These are phyloP conservation scores for Sphinx pinastri DNA, from an alignment of 2,888 invertebrate genomes.

Conservation along the genomic window DNA sequence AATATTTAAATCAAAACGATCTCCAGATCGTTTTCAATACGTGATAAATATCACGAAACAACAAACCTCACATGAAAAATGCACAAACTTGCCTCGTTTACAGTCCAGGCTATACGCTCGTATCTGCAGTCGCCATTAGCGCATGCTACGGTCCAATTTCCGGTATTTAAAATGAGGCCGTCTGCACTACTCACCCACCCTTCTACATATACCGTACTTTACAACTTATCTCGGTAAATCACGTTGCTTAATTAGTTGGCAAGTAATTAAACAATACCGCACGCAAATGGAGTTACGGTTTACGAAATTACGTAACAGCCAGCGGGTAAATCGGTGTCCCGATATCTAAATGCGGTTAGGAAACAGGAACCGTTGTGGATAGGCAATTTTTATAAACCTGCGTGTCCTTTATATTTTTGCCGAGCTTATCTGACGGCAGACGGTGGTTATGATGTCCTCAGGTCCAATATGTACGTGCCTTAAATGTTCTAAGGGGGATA, in stretches of 20 bases:
- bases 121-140: slow-evolving; percentile 12
- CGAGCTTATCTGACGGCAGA: slow-evolving; percentile 15
- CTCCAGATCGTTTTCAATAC: too few relatives aligned
- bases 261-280: slow-evolving; percentile 11
- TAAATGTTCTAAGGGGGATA: slow-evolving; percentile 5
- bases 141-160: slow-evolving; percentile 27
- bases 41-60: too few relatives aligned
- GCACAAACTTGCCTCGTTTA: neutral
- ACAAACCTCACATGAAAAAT: neutral
- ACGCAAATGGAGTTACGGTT: neutral
- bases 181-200: neutral
- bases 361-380: neutral
- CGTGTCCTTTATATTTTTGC: slow-evolving; percentile 6
- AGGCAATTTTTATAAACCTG: slow-evolving; percentile 10
- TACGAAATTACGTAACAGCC: neutral
- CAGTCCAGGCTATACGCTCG: neutral
- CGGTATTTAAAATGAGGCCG: slow-evolving; percentile 23
- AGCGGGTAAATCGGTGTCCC: neutral
- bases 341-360: neutral
- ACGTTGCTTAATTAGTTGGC: slow-evolving; percentile 1
- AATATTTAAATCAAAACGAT: too few relatives aligned
- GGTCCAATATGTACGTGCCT: slow-evolving; percentile 1
- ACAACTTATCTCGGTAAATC: slow-evolving; percentile 5
- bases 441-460: neutral
- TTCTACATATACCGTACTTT: neutral